Evolutionary conservation across 2,888 invertebrate species (phyloP), one percentile per base, ranked within the genome.

Genomic region (Hirtodrosophila duncani): DNA sequence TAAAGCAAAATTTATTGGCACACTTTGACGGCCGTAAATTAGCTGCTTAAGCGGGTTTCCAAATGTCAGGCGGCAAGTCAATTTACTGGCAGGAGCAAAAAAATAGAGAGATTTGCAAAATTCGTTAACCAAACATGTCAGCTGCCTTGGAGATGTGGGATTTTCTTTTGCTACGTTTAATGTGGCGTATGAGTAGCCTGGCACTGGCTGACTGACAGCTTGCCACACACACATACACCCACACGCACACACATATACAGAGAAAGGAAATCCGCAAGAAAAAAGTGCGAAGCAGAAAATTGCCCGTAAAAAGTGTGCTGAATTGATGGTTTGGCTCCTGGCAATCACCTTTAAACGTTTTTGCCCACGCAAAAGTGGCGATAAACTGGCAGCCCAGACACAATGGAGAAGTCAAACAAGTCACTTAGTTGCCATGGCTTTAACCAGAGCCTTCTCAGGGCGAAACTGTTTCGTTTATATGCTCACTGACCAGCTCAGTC

Each of bases 331-430:
- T 46, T 50, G 43, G 39, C 9, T 55, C 39, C 23, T 48, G 37
- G 41, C 57, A 55, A 65, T 64, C 63, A 63, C 59, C 61, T 61
- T 59, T 51, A 53, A 64, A 48, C 53, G 57, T 20, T 57, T 55
- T 53, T 23, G 34, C 21, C 26, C 38, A 38, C 30, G 24, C 33
- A 24, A 27, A 39, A 58, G 44, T 37, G 45, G 37, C 34, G 52
- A 49, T 58, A 44, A 59, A 56, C 58, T 59, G 49, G 42, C 58
- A 50, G 42, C 36, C n/a, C 43, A 49, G 57, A 59, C 55, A 64
- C 55, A 61, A 67, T 75, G 75, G 56, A 74, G 43, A 74, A 72
- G 75, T 72, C 79, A 74, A 78, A 70, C 75, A 70, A 75, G 61
- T 75, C 75, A 78, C 70, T 71, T 78, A 74, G 70, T 33, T 41